These are phyloP conservation scores for Bradypodion ventrale DNA, from an alignment of 2,797 vertebrate species.

Conservation along the genomic window DNA sequence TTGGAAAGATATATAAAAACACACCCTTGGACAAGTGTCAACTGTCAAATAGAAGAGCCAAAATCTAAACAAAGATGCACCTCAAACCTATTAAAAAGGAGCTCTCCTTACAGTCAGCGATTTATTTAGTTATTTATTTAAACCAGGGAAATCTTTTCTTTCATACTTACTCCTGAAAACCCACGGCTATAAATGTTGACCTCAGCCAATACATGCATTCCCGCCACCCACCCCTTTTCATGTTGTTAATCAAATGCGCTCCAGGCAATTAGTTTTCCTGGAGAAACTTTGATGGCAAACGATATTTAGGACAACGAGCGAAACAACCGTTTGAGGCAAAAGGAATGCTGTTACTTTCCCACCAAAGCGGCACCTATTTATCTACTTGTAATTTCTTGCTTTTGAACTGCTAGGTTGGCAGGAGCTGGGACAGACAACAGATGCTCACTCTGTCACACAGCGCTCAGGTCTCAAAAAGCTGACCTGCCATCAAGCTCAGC, in stretches of 20 bases:
- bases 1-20: not conserved
- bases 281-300: not conserved
- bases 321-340: too few species aligned
- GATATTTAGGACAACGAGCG: too few species aligned
- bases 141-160: conserved; percentile 50
- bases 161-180: conserved; percentile 43
- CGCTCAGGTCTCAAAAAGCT: too few species aligned
- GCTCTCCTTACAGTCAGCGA: not conserved
- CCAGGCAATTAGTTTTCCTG: not conserved
- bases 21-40: not conserved
- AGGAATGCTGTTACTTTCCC: too few species aligned
- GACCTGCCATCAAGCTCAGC: too few species aligned
- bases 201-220: conserved; percentile 47
- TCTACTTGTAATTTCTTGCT: too few species aligned
- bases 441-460: too few species aligned
- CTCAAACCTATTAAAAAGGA: conserved; percentile 12
- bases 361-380: too few species aligned
- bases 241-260: conserved; percentile 48
- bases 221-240: too few species aligned
- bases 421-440: too few species aligned
- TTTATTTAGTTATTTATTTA: conserved; percentile 11
- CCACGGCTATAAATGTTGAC: conserved; percentile 41
- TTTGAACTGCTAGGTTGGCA: too few species aligned
- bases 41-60: not conserved
- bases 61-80: not conserved